Percentiles rank a stretch among this genome's conserved stretches.
phyloP scores from a whole-genome alignment of 2,888 invertebrate species.

The Diploptera punctata region DNA sequence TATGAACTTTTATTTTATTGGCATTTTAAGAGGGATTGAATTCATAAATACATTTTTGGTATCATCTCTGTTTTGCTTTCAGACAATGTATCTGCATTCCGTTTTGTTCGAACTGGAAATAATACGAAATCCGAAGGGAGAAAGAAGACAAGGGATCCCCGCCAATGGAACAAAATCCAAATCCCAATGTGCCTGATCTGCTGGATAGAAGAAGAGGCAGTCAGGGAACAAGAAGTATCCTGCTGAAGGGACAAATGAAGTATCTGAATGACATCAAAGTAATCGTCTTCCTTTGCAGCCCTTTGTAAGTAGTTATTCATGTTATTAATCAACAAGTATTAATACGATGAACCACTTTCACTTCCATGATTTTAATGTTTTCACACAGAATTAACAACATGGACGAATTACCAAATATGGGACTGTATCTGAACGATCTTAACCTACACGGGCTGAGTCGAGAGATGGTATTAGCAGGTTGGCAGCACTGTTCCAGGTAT shows the following conservation, averaged over 20 bases:
- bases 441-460: slow-evolving; percentile 85
- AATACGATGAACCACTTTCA: too few species aligned
- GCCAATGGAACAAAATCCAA: background rate
- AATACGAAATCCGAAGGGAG: slow-evolving; percentile 55
- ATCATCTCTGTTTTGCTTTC: too few species aligned
- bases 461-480: slow-evolving; percentile 79
- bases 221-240: slow-evolving; percentile 71
- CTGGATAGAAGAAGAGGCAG: slow-evolving; percentile 64
- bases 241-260: slow-evolving; percentile 87
- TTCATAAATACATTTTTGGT: too few species aligned
- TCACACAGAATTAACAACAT: slow-evolving; percentile 81
- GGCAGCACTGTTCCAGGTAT: slow-evolving; percentile 40
- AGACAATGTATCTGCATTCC: slow-evolving; percentile 80
- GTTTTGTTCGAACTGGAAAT: slow-evolving; percentile 88
- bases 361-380: too few species aligned
- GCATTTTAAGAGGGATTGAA: too few species aligned
- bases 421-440: slow-evolving; percentile 81
- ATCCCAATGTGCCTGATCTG: background rate
- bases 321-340: too few species aligned
- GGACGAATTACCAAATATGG: slow-evolving; percentile 80
- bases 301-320: slow-evolving; percentile 69
- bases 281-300: slow-evolving; percentile 86
- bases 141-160: slow-evolving; percentile 43
- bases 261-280: slow-evolving; percentile 80
- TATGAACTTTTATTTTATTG: too few species aligned